Conservation (phyloP, 2,113 vertebrate species). For the Callorhinus ursinus region DNA sequence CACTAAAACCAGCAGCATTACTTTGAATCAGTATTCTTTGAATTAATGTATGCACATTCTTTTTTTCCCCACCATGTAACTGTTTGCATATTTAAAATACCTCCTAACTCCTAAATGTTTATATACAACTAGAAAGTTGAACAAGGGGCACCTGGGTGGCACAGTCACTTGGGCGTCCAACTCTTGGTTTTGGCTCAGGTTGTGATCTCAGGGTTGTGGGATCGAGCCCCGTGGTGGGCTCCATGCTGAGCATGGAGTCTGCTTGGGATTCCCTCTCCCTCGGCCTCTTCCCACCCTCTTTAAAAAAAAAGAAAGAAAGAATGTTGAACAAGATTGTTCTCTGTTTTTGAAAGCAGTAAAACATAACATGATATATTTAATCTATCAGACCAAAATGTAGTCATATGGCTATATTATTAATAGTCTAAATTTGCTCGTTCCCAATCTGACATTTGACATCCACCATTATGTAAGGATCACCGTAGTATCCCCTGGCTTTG, state of each 20-base stretch:
- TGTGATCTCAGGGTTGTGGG: neutral
- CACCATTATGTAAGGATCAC: neutral
- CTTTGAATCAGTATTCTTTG: constrained; percentile 10
- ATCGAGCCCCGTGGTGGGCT: neutral
- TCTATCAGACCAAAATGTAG: neutral
- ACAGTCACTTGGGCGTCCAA: neutral
- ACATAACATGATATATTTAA: neutral
- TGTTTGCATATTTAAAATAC: constrained; percentile 33
- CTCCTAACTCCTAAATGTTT: constrained; percentile 35
- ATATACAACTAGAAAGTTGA: neutral
- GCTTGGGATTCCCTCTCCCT: neutral
- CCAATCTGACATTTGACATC: neutral
- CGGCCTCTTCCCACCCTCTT: neutral
- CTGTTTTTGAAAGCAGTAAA: constrained; percentile 4
- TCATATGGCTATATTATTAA: neutral
- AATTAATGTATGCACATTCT: constrained; percentile 17
- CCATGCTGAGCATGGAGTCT: neutral
- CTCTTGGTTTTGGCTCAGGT: neutral
- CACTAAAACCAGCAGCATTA: neutral
- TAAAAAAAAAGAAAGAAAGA: neutral
- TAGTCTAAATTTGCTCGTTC: constrained; percentile 25
- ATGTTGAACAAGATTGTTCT: neutral
- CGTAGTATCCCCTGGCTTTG: neutral
- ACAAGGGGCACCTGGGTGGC: neutral
- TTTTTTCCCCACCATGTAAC: constrained; percentile 1